Percentiles rank a stretch among this genome's conserved stretches.
Evolutionary conservation across 1,140 invertebrate genomes (phyloP).

Genomic region (Cydia amplana): DNA sequence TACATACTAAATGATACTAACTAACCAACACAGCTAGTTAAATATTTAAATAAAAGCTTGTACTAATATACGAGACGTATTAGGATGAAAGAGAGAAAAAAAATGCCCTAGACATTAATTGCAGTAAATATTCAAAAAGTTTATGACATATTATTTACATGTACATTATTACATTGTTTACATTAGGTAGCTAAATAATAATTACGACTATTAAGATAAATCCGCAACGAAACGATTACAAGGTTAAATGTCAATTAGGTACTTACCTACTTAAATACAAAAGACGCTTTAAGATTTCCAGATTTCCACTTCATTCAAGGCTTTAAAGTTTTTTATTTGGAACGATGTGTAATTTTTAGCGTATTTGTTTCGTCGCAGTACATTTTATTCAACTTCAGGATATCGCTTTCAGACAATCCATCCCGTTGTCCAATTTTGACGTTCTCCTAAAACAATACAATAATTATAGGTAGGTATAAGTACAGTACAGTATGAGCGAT

Average conservation of each 20-base stretch:
- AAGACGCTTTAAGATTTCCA: background rate
- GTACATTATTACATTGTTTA: too few relatives aligned
- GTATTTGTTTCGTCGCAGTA: slow-evolving; percentile 72
- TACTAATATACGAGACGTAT: too few relatives aligned
- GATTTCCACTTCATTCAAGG: background rate
- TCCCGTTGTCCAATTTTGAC: slow-evolving; percentile 82
- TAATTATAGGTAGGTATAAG: background rate
- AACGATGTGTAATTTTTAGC: slow-evolving; percentile 19
- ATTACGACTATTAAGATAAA: background rate
- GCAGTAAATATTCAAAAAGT: too few relatives aligned
- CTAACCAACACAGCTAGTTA: too few relatives aligned
- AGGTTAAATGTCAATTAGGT: background rate
- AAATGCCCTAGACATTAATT: too few relatives aligned
- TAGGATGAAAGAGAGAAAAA: too few relatives aligned
- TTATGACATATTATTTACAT: too few relatives aligned
- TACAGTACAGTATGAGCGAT: too few relatives aligned
- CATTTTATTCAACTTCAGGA: slow-evolving; percentile 84
- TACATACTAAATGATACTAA: too few relatives aligned
- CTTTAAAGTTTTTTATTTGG: background rate
- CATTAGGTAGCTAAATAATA: too few relatives aligned
- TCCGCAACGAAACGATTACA: background rate
- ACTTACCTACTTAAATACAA: background rate
- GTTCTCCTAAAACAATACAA: slow-evolving; percentile 54
- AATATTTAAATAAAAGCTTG: too few relatives aligned
- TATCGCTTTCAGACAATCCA: slow-evolving; percentile 84